Evolutionary conservation across 2,113 vertebrate species (phyloP).

Genomic region (human (Homo sapiens)): GRCh38 chrX:13425001-13425500

Average conservation of each 20-base stretch:
- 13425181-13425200: too few relatives aligned
- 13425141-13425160: too few relatives aligned
- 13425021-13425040: too few relatives aligned
- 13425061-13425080: too few relatives aligned
- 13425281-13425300: not conserved
- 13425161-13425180: too few relatives aligned
- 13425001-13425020: too few relatives aligned
- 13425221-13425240: too few relatives aligned
- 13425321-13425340: not conserved
- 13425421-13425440: not conserved
- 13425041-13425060: too few relatives aligned
- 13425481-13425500: not conserved
- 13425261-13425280: not conserved
- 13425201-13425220: too few relatives aligned
- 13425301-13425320: not conserved
- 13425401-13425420: constrained; percentile 12
- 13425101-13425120: too few relatives aligned
- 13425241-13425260: not conserved
- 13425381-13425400: not conserved
- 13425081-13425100: too few relatives aligned
- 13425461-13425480: not conserved
- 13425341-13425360: not conserved
- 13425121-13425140: too few relatives aligned
- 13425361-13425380: not conserved
- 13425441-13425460: not conserved